Percentiles rank a stretch among this genome's conserved stretches.
These are phyloP conservation scores for Sebastes reedi DNA, from an alignment of 2,797 vertebrate species.

Conservation along the genomic window DNA sequence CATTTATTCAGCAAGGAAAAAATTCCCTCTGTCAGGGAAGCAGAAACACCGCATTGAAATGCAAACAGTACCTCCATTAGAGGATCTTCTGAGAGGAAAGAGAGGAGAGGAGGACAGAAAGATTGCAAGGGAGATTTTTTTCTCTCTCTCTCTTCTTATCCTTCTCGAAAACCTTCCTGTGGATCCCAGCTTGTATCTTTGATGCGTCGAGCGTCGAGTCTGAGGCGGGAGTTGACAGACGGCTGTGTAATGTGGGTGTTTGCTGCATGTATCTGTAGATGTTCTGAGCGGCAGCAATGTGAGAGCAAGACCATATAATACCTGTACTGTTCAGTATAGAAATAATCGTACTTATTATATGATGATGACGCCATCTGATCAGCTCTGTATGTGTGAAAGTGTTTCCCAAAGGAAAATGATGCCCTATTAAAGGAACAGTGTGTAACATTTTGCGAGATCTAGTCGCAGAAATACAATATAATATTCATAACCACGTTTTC, in stretches of 20 bases:
- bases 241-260: conserved; percentile 37
- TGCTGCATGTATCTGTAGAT: conserved; percentile 29
- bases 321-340: not conserved
- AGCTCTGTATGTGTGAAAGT: not conserved
- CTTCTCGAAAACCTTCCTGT: conserved; percentile 42
- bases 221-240: conserved; percentile 42
- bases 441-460: too few species aligned
- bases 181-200: conserved; percentile 50
- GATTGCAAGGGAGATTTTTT: conserved; percentile 44
- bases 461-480: too few species aligned
- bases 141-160: conserved; percentile 25
- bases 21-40: conserved; percentile 72
- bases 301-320: conserved; percentile 3
- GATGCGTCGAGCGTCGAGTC: conserved; percentile 47
- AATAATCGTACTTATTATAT: not conserved
- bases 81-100: conserved; percentile 62
- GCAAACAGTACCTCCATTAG: conserved; percentile 78
- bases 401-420: not conserved
- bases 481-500: too few species aligned
- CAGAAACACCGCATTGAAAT: conserved; percentile 76
- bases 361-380: conserved; percentile 11
- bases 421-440: not conserved
- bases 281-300: conserved; percentile 16
- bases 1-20: conserved; percentile 80
- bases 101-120: conserved; percentile 54